Evolutionary conservation across 2,797 vertebrate species (phyloP).

Genomic region (Siniperca obscura): DNA sequence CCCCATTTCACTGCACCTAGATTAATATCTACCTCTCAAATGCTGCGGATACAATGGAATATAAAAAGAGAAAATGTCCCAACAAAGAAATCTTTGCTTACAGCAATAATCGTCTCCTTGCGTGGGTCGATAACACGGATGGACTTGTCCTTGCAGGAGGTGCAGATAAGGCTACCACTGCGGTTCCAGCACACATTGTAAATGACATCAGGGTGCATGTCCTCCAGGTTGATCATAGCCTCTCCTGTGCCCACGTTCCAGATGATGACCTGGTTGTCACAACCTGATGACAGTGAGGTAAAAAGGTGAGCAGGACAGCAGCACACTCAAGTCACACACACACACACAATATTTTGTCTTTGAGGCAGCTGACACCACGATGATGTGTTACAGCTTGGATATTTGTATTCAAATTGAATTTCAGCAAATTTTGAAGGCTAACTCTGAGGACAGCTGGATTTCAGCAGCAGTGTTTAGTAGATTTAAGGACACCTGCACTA

Average conservation of each 20-base stretch:
- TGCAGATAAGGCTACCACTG: slow-evolving; percentile 96
- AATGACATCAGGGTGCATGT: slow-evolving; percentile 96
- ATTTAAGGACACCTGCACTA: slow-evolving; percentile 87
- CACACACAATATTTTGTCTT: neutral
- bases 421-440: neutral
- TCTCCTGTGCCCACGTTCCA: slow-evolving; percentile 97
- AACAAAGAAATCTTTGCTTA: slow-evolving; percentile 74
- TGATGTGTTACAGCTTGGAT: neutral
- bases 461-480: neutral
- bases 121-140: slow-evolving; percentile 95
- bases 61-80: slow-evolving; percentile 1
- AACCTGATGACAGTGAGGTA: slow-evolving; percentile 80
- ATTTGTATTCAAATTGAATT: neutral
- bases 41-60: neutral
- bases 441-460: neutral
- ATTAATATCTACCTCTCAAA: neutral
- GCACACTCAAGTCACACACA: neutral
- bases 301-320: neutral
- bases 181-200: slow-evolving; percentile 95
- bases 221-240: slow-evolving; percentile 92
- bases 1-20: neutral
- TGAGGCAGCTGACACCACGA: neutral
- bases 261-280: slow-evolving; percentile 93
- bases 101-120: slow-evolving; percentile 90
- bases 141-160: slow-evolving; percentile 96